Conservation (phyloP, 2,888 invertebrate genomes). For the Molanna angustata region DNA sequence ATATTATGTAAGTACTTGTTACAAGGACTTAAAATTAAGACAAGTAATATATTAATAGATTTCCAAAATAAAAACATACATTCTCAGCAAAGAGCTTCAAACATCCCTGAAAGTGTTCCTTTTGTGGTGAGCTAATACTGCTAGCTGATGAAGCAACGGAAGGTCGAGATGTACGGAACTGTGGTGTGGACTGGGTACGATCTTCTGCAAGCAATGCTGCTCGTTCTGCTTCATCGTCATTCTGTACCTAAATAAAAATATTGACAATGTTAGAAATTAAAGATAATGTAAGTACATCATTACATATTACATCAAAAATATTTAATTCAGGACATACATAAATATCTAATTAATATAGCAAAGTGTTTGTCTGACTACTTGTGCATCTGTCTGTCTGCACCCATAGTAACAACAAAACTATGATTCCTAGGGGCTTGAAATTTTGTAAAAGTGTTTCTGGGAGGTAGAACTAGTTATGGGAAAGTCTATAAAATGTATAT, state of each 20-base stretch:
- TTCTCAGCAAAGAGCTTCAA: constrained; percentile 78
- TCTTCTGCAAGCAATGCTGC: constrained; percentile 51
- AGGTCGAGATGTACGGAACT: constrained; percentile 40
- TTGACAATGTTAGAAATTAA: background rate
- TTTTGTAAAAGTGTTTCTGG: too few species aligned
- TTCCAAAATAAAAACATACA: constrained; percentile 47
- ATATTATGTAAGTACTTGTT: too few species aligned
- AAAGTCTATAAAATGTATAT: too few species aligned
- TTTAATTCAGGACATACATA: too few species aligned
- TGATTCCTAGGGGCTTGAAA: too few species aligned
- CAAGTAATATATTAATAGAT: background rate
- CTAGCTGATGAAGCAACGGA: constrained; percentile 31
- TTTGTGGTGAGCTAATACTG: constrained; percentile 53
- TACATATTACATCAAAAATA: too few species aligned
- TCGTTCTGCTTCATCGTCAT: constrained; percentile 63
- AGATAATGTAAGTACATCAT: background rate
- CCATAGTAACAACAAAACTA: too few species aligned
- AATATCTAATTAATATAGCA: too few species aligned
- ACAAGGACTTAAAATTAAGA: too few species aligned
- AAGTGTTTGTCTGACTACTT: too few species aligned
- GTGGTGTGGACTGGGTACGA: constrained; percentile 44
- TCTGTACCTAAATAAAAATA: constrained; percentile 41
- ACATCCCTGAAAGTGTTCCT: constrained; percentile 72
- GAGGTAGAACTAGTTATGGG: too few species aligned
- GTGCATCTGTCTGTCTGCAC: too few species aligned